A percentile compares a stretch with the other conserved stretches of the same genome.
Evolutionary conservation across 1,140 invertebrate genomes (phyloP).

Genomic region (Atopsyche davidsoni): DNA sequence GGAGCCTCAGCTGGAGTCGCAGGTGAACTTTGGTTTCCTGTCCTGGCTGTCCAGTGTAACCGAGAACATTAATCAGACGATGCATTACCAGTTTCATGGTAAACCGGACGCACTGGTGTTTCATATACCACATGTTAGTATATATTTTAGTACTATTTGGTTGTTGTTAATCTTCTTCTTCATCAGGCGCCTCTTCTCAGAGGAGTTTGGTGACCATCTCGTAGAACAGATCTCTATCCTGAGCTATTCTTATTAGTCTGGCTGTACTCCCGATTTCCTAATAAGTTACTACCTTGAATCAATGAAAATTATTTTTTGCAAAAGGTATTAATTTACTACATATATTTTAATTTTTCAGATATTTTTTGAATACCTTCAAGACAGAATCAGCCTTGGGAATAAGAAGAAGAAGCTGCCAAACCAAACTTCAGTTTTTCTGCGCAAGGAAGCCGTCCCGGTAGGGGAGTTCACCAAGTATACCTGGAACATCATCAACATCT

Average conservation of each 20-base stretch:
- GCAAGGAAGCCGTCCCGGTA: conserved; percentile 59
- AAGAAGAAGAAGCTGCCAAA: conserved; percentile 66
- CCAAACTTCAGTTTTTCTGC: conserved; percentile 50
- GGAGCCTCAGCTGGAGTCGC: neutral
- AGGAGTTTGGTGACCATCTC: too few species aligned
- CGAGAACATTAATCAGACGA: conserved; percentile 71
- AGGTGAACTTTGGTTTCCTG: conserved; percentile 47
- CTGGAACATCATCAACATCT: conserved; percentile 68
- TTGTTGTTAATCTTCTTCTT: too few species aligned
- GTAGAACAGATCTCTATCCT: too few species aligned
- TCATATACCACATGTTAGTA: conserved; percentile 56
- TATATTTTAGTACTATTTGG: too few species aligned
- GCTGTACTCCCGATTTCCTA: too few species aligned
- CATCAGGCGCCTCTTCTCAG: too few species aligned
- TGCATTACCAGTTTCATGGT: conserved; percentile 71
- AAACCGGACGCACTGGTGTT: conserved; percentile 67
- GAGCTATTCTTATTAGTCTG: too few species aligned
- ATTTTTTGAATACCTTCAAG: conserved; percentile 67
- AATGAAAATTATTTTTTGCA: neutral
- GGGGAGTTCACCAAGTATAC: conserved; percentile 68
- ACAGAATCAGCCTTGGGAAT: conserved; percentile 58
- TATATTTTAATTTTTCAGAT: conserved; percentile 37
- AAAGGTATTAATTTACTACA: neutral
- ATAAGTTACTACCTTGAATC: too few species aligned
- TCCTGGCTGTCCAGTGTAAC: conserved; percentile 69